Conservation (phyloP, 1,140 invertebrate species). For the Triops longicaudatus region DNA sequence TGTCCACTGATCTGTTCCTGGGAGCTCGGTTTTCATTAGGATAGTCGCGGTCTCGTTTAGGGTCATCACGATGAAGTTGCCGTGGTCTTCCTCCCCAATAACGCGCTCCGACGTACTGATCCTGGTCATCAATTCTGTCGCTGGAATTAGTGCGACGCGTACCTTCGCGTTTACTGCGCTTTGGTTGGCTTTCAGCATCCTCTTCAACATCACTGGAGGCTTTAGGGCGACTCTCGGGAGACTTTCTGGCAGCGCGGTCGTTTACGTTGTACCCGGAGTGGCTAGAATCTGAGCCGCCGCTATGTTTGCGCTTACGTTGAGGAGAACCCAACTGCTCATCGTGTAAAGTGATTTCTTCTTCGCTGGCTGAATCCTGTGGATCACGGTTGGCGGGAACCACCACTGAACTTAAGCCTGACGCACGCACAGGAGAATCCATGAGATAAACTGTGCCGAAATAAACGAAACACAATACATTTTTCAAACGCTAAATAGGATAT, state of each 20-base stretch:
- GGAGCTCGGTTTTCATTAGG: conserved; percentile 16
- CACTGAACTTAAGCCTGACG: background rate
- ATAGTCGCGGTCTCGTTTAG: background rate
- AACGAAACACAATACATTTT: too few relatives aligned
- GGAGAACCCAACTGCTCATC: background rate
- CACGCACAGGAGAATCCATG: background rate
- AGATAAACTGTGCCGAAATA: too few relatives aligned
- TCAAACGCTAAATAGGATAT: too few relatives aligned
- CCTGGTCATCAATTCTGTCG: conserved; percentile 17
- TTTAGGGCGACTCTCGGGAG: background rate
- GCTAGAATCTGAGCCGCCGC: background rate
- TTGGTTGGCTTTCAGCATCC: background rate
- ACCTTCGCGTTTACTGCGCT: background rate
- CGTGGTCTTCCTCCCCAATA: conserved; percentile 23
- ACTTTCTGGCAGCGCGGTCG: background rate
- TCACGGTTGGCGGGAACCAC: background rate
- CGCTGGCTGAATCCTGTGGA: background rate
- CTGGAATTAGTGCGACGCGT: background rate
- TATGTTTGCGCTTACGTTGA: background rate
- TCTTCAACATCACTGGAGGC: background rate
- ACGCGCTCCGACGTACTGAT: conserved; percentile 21
- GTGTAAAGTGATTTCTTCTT: background rate
- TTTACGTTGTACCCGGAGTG: background rate
- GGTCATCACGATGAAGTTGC: conserved; percentile 15
- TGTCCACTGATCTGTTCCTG: background rate